Base-by-base conservation (phyloP, 2,888 invertebrate genomes). In the Drosophila putrida region DNA sequence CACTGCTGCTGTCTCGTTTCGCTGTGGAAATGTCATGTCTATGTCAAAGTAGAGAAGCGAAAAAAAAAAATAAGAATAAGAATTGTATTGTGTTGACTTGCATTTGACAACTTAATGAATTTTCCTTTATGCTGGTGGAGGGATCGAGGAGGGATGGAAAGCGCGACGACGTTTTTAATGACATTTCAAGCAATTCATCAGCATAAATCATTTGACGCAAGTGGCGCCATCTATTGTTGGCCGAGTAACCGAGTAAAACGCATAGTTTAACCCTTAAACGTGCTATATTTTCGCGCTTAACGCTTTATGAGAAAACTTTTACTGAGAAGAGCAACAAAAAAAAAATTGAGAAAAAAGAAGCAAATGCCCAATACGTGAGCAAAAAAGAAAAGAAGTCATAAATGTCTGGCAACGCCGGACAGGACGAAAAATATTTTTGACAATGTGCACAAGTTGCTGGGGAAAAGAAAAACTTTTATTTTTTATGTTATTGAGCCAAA, bases 61-160 rank as follows among this genome's bases (percentile, higher is more conserved):
- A n/a, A n/a, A 28, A 50, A 51, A 27, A 38, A n/a, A 27, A n/a
- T 2, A 35, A 20, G 15, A 31, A 10, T 13, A 36, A 46, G 36
- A 46, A 50, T 70, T 75, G 60, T 83, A 80, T 83, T 85, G 85
- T 87, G 89, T 89, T 85, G 85, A 85, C 89, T 89, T 88, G 87
- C 84, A 87, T 77, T 84, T 89, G 85, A 85, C 85, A 85, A 83
- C 78, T 85, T 85, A 85, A 87, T 85, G 85, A 85, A 89, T 87
- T 88, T 86, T 68, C 47, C 69, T 55, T 53, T 72, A 39, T 44
- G 43, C 60, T 62, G 41, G 44, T 25, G 31, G 33, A 9, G 31
- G 31, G n/a, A n/a, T n/a, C 5, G 28, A 4, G 28, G 28, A 8
- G 28, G 28, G 1, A 8, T 0, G 28, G 27, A 39, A 47, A 50